phyloP scores from a whole-genome alignment of 2,113 vertebrate genomes.

The Platysteira castanea region DNA sequence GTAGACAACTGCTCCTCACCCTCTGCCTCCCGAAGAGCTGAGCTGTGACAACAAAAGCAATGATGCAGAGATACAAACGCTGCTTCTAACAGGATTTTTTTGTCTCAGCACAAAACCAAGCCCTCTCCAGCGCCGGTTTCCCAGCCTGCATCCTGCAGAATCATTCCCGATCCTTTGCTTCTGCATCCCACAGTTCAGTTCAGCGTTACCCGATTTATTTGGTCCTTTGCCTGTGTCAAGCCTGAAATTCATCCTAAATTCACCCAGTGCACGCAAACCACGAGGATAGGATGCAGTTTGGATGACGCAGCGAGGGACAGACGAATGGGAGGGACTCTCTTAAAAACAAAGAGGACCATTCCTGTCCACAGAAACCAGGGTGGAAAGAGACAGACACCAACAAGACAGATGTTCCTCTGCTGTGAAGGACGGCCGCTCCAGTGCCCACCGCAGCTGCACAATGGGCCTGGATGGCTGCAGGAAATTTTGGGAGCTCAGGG shows the following conservation, averaged over 20 bases:
- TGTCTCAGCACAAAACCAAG: not conserved
- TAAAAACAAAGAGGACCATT: not conserved
- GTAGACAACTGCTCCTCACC: not conserved
- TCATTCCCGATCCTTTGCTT: not conserved
- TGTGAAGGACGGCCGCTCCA: accelerated
- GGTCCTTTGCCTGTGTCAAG: not conserved
- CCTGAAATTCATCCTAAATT: not conserved
- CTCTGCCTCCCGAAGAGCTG: not conserved
- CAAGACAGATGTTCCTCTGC: accelerated
- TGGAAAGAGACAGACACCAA: not conserved
- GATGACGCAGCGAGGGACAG: not conserved
- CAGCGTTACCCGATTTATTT: not conserved
- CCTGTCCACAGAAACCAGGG: not conserved
- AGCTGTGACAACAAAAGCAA: not conserved
- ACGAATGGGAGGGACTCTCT: not conserved
- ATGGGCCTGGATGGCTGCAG: not conserved
- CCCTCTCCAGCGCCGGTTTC: not conserved
- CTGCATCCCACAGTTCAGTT: not conserved
- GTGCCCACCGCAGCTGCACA: accelerated
- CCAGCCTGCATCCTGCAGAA: not conserved
- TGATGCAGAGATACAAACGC: accelerated
- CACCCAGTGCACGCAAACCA: not conserved
- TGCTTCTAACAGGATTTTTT: not conserved
- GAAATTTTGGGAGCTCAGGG: not conserved
- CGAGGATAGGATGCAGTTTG: not conserved